These are phyloP conservation scores for Bibio marci DNA, from an alignment of 2,888 invertebrate species.

Conservation along the genomic window DNA sequence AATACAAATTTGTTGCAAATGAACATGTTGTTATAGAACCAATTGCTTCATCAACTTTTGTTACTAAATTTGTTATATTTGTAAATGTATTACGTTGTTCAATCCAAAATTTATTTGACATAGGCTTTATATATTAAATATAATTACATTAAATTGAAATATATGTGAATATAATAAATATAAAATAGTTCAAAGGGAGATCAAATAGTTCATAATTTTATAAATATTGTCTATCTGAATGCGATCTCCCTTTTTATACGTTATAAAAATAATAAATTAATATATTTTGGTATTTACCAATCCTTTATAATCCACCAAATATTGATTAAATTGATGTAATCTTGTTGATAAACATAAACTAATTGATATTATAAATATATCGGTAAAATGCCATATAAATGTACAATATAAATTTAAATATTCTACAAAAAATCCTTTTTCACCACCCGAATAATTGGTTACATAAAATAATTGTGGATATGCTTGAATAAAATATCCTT, in stretches of 20 bases:
- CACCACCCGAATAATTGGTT: conserved; percentile 27
- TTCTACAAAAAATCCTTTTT: conserved; percentile 32
- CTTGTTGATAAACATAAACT: conserved; percentile 43
- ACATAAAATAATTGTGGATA: conserved; percentile 35
- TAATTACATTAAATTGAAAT: too few species aligned
- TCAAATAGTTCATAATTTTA: too few species aligned
- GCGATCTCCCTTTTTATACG: too few species aligned
- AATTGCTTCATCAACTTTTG: conserved; percentile 36
- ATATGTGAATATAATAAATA: conserved; percentile 2
- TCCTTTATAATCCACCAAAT: conserved; percentile 9
- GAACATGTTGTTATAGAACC: conserved; percentile 43
- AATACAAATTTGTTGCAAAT: conserved; percentile 48
- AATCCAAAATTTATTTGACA: conserved; percentile 44
- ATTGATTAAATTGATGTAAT: conserved; percentile 37
- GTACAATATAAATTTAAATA: conserved; percentile 30
- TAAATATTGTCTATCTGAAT: too few species aligned
- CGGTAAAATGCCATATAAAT: conserved; percentile 50
- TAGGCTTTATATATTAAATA: too few species aligned
- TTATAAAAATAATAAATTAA: neutral
- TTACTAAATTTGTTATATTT: conserved; percentile 37
- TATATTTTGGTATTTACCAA: conserved; percentile 10
- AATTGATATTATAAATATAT: conserved; percentile 44
- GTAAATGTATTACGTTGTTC: conserved; percentile 44
- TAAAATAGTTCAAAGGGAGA: too few species aligned
- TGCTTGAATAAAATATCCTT: conserved; percentile 24